Conservation (phyloP, 2,113 vertebrate species). For the Eonycteris spelaea region DNA sequence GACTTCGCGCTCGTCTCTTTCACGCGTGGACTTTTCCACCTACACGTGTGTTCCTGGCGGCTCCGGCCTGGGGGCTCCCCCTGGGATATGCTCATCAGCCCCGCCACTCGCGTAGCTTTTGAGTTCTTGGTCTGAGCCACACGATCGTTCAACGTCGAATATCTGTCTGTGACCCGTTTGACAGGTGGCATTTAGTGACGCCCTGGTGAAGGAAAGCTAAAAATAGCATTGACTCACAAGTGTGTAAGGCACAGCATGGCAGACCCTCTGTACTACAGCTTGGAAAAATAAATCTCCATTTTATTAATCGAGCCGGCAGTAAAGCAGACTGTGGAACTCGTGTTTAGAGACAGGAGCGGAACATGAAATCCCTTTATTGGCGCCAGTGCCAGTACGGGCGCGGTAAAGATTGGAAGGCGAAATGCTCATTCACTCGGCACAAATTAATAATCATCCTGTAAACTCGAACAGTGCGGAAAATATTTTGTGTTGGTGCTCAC, state of each 20-base stretch:
- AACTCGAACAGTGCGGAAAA: conserved; percentile 18
- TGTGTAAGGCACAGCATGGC: neutral
- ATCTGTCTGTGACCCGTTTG: neutral
- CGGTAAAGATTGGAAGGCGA: conserved; percentile 67
- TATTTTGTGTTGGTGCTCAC: conserved; percentile 46
- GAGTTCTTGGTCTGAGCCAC: neutral
- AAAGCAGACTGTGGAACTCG: neutral
- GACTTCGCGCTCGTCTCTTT: neutral
- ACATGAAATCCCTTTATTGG: conserved; percentile 58
- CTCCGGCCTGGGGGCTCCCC: neutral
- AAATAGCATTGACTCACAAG: neutral
- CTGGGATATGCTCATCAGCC: neutral
- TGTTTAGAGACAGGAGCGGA: conserved; percentile 56
- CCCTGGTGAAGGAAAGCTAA: neutral
- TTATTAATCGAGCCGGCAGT: conserved; percentile 18
- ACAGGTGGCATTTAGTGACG: neutral
- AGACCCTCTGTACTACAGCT: neutral
- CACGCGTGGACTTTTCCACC: neutral
- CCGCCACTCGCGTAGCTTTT: neutral
- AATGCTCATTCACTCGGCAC: conserved; percentile 67
- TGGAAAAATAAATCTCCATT: neutral
- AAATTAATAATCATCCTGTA: conserved; percentile 54
- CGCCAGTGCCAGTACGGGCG: conserved; percentile 43
- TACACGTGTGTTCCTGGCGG: neutral
- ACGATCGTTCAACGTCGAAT: neutral